Conservation (phyloP, 2,113 vertebrate genomes). For the Uropsilus gracilis region DNA sequence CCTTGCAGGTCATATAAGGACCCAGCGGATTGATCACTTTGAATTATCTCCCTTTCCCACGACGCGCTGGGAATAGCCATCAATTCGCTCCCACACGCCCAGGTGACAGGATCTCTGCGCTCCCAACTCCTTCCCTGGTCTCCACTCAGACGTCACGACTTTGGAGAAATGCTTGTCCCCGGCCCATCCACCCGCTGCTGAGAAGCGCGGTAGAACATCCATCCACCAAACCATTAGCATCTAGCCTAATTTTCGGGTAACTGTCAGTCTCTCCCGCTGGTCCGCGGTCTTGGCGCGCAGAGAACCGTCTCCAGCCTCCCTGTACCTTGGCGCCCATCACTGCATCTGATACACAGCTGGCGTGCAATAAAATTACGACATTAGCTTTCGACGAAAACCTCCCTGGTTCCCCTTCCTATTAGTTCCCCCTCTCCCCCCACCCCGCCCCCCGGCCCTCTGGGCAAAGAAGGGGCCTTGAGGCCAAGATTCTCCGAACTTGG, state of each 20-base stretch:
- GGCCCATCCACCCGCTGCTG: not conserved
- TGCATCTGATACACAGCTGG: not conserved
- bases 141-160: not conserved
- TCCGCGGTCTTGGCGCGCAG: too few relatives aligned
- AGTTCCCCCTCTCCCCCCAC: too few relatives aligned
- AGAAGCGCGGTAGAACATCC: not conserved
- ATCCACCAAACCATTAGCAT: not conserved
- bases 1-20: not conserved
- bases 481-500: not conserved
- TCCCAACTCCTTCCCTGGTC: not conserved
- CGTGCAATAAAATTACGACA: not conserved
- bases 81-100: not conserved
- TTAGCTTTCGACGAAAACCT: not conserved
- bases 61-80: not conserved
- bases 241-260: not conserved
- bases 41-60: not conserved
- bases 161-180: not conserved
- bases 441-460: not conserved
- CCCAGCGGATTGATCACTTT: not conserved
- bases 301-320: not conserved
- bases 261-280: not conserved
- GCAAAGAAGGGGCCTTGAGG: not conserved
- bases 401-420: not conserved
- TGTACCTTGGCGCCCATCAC: not conserved
- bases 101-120: not conserved